Conservation (phyloP, 2,797 vertebrate species). For the Xenentodon cancila region DNA sequence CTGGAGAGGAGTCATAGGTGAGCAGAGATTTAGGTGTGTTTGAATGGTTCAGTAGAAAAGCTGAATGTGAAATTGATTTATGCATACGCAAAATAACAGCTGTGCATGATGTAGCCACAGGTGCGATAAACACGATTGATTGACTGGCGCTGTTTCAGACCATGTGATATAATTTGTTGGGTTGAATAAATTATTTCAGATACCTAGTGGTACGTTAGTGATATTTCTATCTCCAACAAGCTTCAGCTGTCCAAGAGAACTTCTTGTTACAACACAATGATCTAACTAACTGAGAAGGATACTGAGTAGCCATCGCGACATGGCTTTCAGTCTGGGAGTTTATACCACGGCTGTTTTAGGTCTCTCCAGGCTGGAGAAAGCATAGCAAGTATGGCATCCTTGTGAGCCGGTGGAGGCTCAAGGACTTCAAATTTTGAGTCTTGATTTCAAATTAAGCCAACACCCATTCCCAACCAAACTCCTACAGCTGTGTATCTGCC, state of each 20-base stretch:
- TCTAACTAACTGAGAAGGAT: slow-evolving; percentile 11
- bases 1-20: neutral
- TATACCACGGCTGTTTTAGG: slow-evolving; percentile 41
- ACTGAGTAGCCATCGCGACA: slow-evolving; percentile 14
- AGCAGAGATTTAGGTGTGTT: slow-evolving; percentile 18
- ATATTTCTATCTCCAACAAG: too few species aligned
- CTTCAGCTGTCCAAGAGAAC: too few species aligned
- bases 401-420: slow-evolving; percentile 50
- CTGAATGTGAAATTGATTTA: neutral
- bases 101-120: too few species aligned
- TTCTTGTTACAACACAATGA: slow-evolving; percentile 13
- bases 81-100: too few species aligned
- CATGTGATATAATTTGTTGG: too few species aligned
- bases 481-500: slow-evolving; percentile 59
- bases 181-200: too few species aligned
- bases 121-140: too few species aligned
- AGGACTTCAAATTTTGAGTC: slow-evolving; percentile 57
- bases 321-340: slow-evolving; percentile 42
- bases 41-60: slow-evolving; percentile 2
- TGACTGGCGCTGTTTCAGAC: too few species aligned
- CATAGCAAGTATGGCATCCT: slow-evolving; percentile 53
- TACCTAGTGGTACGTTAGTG: too few species aligned
- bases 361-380: slow-evolving; percentile 59
- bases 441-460: slow-evolving; percentile 65
- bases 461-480: slow-evolving; percentile 52